Evolutionary conservation across 1,140 invertebrate genomes (phyloP).

Genomic region (Latrodectus geometricus): DNA sequence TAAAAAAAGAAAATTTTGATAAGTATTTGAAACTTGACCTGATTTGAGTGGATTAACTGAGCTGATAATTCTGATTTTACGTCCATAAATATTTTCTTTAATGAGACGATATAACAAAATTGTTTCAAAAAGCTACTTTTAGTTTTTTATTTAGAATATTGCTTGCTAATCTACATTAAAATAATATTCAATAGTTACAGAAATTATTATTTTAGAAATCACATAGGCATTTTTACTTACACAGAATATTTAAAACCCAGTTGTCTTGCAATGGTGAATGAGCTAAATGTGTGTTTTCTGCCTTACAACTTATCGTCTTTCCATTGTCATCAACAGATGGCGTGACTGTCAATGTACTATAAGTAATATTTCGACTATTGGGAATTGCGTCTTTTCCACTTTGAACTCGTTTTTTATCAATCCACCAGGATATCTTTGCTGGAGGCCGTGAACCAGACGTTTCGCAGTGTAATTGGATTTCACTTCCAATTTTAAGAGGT

Average conservation of each 20-base stretch:
- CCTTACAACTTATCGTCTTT: slow-evolving; percentile 63
- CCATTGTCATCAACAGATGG: slow-evolving; percentile 62
- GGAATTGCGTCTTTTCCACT: slow-evolving; percentile 70
- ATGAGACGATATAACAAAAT: no score
- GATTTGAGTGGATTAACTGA: no score
- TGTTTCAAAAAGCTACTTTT: no score
- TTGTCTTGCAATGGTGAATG: slow-evolving; percentile 81
- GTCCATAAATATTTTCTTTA: no score
- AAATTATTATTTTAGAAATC: no score
- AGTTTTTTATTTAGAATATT: no score
- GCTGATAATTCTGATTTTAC: no score
- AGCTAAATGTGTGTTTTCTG: slow-evolving; percentile 60
- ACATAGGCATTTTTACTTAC: slow-evolving; percentile 69
- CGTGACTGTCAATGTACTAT: slow-evolving; percentile 62
- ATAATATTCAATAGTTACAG: no score
- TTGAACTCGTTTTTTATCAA: slow-evolving; percentile 49
- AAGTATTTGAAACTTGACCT: no score
- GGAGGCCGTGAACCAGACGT: slow-evolving; percentile 63
- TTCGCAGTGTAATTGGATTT: slow-evolving; percentile 58
- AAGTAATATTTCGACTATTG: slow-evolving; percentile 79
- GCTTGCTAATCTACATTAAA: no score
- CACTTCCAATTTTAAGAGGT: slow-evolving; percentile 62
- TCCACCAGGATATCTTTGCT: slow-evolving; percentile 64
- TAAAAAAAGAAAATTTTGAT: no score
- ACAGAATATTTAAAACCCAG: slow-evolving; percentile 74